Evolutionary conservation across 2,797 vertebrate species (phyloP).

Genomic region (Onychomys torridus): DNA sequence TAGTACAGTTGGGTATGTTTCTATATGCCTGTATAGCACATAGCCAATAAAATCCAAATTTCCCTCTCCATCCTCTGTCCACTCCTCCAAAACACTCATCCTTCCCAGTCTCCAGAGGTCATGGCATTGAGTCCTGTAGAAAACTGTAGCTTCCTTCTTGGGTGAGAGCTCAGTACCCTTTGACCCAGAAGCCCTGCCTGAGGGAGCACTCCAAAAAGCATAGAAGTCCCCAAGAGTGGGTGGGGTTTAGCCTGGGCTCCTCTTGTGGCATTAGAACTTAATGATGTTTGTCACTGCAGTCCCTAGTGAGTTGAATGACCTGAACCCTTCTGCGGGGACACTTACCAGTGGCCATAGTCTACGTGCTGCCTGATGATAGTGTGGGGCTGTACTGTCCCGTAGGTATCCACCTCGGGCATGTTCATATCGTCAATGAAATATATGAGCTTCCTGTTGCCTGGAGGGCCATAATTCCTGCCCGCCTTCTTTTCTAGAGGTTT

Average conservation of each 20-base stretch:
- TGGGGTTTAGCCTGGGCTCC: background rate
- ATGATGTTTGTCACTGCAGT: background rate
- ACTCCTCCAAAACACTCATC: background rate
- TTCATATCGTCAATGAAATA: conserved; percentile 99
- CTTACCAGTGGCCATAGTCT: conserved; percentile 97
- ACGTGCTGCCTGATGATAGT: conserved; percentile 96
- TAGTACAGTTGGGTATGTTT: background rate
- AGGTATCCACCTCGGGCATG: conserved; percentile 95
- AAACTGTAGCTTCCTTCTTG: background rate
- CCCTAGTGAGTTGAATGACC: fast-evolving
- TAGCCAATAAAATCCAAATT: background rate
- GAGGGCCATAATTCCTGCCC: conserved; percentile 94
- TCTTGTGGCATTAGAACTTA: background rate
- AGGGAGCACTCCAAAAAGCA: background rate
- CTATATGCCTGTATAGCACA: too few relatives aligned
- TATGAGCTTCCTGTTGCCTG: conserved; percentile 93
- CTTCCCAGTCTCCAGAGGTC: background rate
- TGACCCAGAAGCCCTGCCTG: background rate
- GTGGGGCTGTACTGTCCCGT: conserved; percentile 96
- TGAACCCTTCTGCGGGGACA: background rate
- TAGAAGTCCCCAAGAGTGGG: background rate
- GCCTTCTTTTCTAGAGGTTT: conserved; percentile 97
- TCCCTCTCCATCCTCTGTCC: background rate
- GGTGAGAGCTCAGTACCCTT: background rate
- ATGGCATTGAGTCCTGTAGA: background rate